Evolutionary conservation across 2,113 vertebrate species (phyloP).

Genomic region (Sturnus vulgaris): DNA sequence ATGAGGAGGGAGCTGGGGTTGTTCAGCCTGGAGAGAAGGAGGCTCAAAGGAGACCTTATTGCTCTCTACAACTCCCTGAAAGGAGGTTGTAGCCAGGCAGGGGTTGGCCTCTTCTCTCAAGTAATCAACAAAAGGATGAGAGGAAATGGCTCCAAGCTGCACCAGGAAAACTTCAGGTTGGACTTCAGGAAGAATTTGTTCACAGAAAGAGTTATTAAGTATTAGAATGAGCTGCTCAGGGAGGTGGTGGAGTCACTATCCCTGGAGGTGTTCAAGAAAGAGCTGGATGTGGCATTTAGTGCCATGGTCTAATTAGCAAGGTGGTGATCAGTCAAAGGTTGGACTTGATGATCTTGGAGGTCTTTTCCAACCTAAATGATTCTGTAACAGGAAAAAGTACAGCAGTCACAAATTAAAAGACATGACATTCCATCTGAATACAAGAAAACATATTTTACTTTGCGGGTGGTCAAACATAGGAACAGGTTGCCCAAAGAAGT

Average conservation of each 20-base stretch:
- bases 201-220: background rate
- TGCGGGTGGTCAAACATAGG: background rate
- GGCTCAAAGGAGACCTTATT: background rate
- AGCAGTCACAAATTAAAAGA: background rate
- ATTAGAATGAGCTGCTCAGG: background rate
- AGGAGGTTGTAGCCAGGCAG: accelerated
- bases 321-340: background rate
- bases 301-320: background rate
- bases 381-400: background rate
- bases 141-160: background rate
- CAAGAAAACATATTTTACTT: background rate
- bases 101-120: background rate
- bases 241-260: background rate
- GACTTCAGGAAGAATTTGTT: background rate
- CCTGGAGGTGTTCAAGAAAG: background rate
- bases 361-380: background rate
- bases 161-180: background rate
- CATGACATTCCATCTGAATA: background rate
- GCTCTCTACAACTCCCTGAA: background rate
- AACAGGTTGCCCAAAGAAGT: background rate
- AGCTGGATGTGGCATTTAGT: background rate
- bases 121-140: accelerated
- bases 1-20: background rate
- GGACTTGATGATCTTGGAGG: background rate
- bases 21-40: background rate